phyloP scores from a whole-genome alignment of 2,888 invertebrate genomes.

The Physocephala rufipes region DNA sequence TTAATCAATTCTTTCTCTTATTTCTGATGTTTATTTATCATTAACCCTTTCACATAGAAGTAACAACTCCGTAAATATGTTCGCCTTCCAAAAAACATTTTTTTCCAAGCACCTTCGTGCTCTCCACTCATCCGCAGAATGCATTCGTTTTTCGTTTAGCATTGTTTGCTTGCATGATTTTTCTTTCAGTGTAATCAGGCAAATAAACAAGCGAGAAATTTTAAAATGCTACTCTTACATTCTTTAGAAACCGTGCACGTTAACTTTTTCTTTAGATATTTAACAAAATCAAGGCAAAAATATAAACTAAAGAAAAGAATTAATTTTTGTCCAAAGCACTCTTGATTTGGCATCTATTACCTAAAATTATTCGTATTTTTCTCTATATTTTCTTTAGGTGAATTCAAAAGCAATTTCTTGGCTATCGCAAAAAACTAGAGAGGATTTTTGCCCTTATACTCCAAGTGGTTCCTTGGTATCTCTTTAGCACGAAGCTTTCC shows the following conservation, averaged over 20 bases:
- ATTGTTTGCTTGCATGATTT: conserved; percentile 61
- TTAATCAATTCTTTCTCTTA: no score
- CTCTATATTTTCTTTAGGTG: conserved; percentile 44
- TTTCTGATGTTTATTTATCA: no score
- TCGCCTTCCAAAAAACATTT: not conserved
- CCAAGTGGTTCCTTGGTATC: no score
- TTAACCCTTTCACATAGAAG: no score
- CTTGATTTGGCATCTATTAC: conserved; percentile 5
- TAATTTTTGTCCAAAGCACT: conserved; percentile 9
- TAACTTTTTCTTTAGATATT: conserved; percentile 41
- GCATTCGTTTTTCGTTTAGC: conserved; percentile 50
- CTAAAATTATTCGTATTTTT: conserved; percentile 37
- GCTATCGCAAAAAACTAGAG: conserved; percentile 15
- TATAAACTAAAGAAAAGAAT: not conserved
- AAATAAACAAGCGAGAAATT: conserved; percentile 62
- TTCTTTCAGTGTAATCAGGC: conserved; percentile 55
- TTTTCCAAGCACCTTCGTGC: no score
- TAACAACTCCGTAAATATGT: not conserved
- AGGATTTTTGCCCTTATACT: no score
- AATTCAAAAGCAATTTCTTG: conserved; percentile 44
- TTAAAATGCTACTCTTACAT: conserved; percentile 65
- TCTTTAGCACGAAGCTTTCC: no score
- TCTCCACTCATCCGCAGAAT: not conserved
- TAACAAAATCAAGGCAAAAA: conserved; percentile 47
- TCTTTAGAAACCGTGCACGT: conserved; percentile 63